Conservation (phyloP, 1,140 invertebrate genomes). For the Drosophila repleta region DNA sequence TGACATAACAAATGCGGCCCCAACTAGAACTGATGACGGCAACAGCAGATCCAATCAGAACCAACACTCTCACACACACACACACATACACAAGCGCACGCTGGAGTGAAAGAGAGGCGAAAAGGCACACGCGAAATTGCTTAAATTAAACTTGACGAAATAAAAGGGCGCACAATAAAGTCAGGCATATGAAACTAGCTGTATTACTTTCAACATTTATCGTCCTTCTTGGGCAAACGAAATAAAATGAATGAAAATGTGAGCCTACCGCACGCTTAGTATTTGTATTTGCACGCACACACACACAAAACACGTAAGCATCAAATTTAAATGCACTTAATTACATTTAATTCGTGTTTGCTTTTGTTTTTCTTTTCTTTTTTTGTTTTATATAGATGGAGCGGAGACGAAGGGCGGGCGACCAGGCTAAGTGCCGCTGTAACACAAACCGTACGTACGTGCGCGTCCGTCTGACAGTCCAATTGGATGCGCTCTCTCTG, state of each 20-base stretch:
- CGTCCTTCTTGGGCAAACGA: constrained; percentile 40
- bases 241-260: constrained; percentile 44
- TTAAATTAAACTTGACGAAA: constrained; percentile 54
- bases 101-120: neutral
- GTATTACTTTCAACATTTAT: constrained; percentile 50
- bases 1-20: constrained; percentile 75
- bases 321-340: constrained; percentile 66
- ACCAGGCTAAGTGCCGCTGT: constrained; percentile 44
- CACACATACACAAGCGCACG: constrained; percentile 19
- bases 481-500: constrained; percentile 42
- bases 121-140: constrained; percentile 62
- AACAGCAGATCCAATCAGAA: constrained; percentile 50
- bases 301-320: constrained; percentile 59
- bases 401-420: constrained; percentile 2
- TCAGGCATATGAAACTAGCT: constrained; percentile 44
- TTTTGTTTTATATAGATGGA: too few species aligned
- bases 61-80: constrained; percentile 7
- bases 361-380: constrained; percentile 50
- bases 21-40: constrained; percentile 49
- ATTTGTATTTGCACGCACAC: constrained; percentile 18
- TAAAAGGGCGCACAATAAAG: constrained; percentile 33
- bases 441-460: constrained; percentile 51
- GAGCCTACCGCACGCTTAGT: constrained; percentile 9
- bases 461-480: constrained; percentile 49
- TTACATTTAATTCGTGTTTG: constrained; percentile 63